Evolutionary conservation across 2,888 invertebrate genomes (phyloP).

Genomic region (Plebejus melissa): DNA sequence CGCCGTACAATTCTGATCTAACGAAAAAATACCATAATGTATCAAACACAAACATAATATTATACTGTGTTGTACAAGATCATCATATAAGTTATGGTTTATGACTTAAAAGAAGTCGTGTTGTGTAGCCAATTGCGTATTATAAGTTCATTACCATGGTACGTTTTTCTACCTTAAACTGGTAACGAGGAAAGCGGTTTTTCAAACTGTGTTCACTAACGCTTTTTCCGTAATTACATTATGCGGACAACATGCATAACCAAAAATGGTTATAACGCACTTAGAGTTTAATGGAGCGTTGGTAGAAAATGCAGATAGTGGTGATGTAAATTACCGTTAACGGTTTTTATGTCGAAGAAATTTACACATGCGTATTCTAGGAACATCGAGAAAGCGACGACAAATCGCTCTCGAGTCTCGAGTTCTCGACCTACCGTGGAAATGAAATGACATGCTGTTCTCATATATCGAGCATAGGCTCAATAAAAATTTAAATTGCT

Average conservation of each 20-base stretch:
- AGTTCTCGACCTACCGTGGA: conserved; percentile 20
- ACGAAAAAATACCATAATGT: no score
- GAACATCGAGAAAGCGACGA: conserved; percentile 22
- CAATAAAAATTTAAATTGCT: conserved; percentile 11
- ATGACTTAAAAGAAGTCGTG: neutral
- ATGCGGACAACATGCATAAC: conserved; percentile 26
- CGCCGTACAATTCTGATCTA: no score
- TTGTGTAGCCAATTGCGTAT: neutral
- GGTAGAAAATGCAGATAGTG: conserved; percentile 23
- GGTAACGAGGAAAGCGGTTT: conserved; percentile 24
- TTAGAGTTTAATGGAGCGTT: conserved; percentile 27
- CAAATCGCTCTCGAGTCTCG: conserved; percentile 18
- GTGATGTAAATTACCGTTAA: conserved; percentile 27
- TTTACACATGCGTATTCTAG: conserved; percentile 24
- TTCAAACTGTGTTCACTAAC: conserved; percentile 14
- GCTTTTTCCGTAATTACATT: conserved; percentile 27
- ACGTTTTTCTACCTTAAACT: conserved; percentile 14
- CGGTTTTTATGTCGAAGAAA: conserved; percentile 20
- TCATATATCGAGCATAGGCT: neutral
- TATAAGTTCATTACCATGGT: conserved; percentile 2
- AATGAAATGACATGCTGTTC: conserved; percentile 23
- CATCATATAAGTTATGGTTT: neutral
- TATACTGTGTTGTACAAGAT: neutral
- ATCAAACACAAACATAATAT: neutral
- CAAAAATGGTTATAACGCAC: conserved; percentile 27